Percentiles rank a stretch among this genome's conserved stretches.
These are phyloP conservation scores for Sebastes cheni DNA, from an alignment of 2,797 vertebrate genomes.

Conservation along the genomic window DNA sequence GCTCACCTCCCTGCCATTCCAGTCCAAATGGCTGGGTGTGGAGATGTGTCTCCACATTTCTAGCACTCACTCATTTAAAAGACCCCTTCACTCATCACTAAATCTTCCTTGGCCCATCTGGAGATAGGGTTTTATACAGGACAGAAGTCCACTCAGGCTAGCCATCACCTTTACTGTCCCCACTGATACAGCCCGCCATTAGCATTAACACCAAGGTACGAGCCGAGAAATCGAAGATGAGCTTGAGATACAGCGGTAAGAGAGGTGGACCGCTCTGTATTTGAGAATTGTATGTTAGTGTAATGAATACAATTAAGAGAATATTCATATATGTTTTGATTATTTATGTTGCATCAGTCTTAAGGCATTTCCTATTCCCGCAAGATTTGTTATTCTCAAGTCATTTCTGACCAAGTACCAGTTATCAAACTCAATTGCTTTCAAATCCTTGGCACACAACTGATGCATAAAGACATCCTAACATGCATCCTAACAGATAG, in stretches of 20 bases:
- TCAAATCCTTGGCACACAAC: conserved; percentile 57
- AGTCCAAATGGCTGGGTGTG: conserved; percentile 75
- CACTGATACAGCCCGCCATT: conserved; percentile 56
- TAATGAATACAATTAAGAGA: background rate
- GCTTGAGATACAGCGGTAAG: conserved; percentile 7
- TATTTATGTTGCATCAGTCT: conserved; percentile 23
- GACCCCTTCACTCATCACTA: conserved; percentile 70
- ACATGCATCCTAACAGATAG: conserved; percentile 52
- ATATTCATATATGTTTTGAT: conserved; percentile 15
- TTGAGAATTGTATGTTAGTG: background rate
- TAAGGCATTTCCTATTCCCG: conserved; percentile 12
- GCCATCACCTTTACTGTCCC: conserved; percentile 69
- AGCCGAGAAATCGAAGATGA: conserved; percentile 45
- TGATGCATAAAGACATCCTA: background rate
- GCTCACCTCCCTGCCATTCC: conserved; percentile 66
- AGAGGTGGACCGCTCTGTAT: conserved; percentile 4
- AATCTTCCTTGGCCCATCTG: conserved; percentile 74
- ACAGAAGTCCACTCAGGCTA: conserved; percentile 68
- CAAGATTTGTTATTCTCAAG: conserved; percentile 44
- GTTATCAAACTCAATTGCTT: conserved; percentile 31
- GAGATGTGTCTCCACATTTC: conserved; percentile 71
- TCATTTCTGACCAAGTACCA: conserved; percentile 36
- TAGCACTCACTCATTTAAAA: conserved; percentile 80
- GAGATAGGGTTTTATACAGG: conserved; percentile 65
- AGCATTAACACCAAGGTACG: conserved; percentile 61